Base-by-base conservation (phyloP, 2,888 invertebrate species). In the Rhynchonema sp. region DNA sequence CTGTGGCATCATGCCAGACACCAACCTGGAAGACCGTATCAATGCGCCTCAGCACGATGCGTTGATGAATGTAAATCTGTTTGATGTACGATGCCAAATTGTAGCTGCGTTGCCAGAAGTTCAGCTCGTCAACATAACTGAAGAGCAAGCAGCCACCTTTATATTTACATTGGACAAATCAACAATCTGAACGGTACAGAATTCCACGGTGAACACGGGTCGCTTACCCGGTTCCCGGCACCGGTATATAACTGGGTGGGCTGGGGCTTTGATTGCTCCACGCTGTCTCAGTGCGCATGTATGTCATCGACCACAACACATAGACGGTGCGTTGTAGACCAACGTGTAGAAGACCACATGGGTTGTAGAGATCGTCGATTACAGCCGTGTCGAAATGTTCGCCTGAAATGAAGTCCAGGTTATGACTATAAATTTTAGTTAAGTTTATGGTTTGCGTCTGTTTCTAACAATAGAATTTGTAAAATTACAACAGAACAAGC, bases 331-430 rank as follows among this genome's bases (percentile, higher is more conserved):
- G 9, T n/a, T 49, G 49, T n/a, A 49, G 49, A n/a, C 49, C 49
- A 20, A 67, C 66, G 49, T 66, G 63, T 29, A 72, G 61, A 17
- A 72, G 62, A 25, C 70, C 72, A 63, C 72, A 72, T 2, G 72
- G 69, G 58, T 73, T 72, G 67, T 66, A 72, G 52, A 70, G 63
- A 61, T 72, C 72, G 61, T 72, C 72, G 28, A 72, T 62, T 27
- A 72, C 63, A 6, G 70, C 65, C 1, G 69, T 65, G 60, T 72
- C 70, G 59, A 71, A 72, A 25, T 54, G n/a, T 56, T 61, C 57
- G n/a, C 25, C n/a, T n/a, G n/a, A n/a, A n/a, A 28, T n/a, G 17
- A 30, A 20, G 25, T 23, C 13, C 46, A n/a, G n/a, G n/a, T 20
- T n/a, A 20, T 17, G 17, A 17, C 17, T n/a, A 46, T 46, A 46